A percentile compares a stretch with the other conserved stretches of the same genome.
Conservation (phyloP, 2,888 invertebrate species). For the Limenitis arthemis region DNA sequence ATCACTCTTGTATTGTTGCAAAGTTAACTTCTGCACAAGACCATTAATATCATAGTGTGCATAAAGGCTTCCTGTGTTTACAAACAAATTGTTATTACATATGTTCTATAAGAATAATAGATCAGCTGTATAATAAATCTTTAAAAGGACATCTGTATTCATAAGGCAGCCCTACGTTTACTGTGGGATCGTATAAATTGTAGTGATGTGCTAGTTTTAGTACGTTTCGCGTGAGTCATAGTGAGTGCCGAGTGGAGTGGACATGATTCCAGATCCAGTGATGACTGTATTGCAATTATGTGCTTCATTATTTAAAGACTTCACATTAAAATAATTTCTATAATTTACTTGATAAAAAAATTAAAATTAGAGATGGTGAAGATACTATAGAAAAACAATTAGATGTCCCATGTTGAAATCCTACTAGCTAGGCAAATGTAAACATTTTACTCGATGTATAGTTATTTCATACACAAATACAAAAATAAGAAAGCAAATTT, state of each 20-base stretch:
- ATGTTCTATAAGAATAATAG: not conserved
- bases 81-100: not conserved
- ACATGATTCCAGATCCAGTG: slow-evolving; percentile 8
- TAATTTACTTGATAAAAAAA: no score
- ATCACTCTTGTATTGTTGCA: no score
- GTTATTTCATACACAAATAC: no score
- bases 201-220: slow-evolving; percentile 8
- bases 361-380: no score
- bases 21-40: not conserved
- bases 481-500: no score
- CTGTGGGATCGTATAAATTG: slow-evolving; percentile 6
- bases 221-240: slow-evolving; percentile 11
- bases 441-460: no score
- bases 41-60: not conserved
- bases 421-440: no score
- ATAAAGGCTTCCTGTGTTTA: not conserved
- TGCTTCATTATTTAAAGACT: not conserved
- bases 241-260: slow-evolving; percentile 1
- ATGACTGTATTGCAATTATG: slow-evolving; percentile 9
- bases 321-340: not conserved
- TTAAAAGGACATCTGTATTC: slow-evolving; percentile 8
- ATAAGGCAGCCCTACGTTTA: slow-evolving; percentile 3
- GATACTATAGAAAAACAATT: no score
- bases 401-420: no score
- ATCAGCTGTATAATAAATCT: not conserved